Evolutionary conservation across 2,888 invertebrate genomes (phyloP).

Genomic region (Agapetus fuscipes): DNA sequence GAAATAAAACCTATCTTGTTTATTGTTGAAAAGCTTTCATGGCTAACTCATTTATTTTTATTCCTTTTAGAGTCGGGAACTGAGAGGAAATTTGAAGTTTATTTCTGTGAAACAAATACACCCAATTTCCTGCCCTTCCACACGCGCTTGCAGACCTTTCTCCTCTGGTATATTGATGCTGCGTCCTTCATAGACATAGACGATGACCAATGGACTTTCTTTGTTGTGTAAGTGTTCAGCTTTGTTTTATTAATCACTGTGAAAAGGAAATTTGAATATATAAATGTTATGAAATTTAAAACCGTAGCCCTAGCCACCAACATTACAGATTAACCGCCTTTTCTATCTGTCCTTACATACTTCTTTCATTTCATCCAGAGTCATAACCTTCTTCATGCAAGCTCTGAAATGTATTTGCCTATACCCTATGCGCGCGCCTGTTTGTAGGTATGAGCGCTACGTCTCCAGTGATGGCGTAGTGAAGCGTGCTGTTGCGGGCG

Average conservation of each 20-base stretch:
- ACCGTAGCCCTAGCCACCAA: no score
- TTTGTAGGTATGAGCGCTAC: constrained; percentile 59
- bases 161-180: constrained; percentile 94
- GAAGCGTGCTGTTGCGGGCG: constrained; percentile 73
- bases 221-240: constrained; percentile 55
- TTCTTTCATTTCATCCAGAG: no score
- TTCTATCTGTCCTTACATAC: no score
- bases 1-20: no score
- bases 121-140: constrained; percentile 73
- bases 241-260: background rate
- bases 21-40: no score
- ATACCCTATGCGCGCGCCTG: no score
- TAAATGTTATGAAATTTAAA: no score
- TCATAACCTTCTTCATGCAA: no score
- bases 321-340: no score
- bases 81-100: constrained; percentile 65
- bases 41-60: no score
- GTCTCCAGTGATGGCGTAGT: constrained; percentile 45
- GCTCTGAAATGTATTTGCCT: no score
- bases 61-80: constrained; percentile 8
- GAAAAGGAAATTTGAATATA: no score
- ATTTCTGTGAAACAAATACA: constrained; percentile 58
- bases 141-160: constrained; percentile 77
- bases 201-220: constrained; percentile 87
- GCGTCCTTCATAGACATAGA: constrained; percentile 89